phyloP scores from a whole-genome alignment of 2,797 vertebrate species.

The Enteromius fasciolatus region DNA sequence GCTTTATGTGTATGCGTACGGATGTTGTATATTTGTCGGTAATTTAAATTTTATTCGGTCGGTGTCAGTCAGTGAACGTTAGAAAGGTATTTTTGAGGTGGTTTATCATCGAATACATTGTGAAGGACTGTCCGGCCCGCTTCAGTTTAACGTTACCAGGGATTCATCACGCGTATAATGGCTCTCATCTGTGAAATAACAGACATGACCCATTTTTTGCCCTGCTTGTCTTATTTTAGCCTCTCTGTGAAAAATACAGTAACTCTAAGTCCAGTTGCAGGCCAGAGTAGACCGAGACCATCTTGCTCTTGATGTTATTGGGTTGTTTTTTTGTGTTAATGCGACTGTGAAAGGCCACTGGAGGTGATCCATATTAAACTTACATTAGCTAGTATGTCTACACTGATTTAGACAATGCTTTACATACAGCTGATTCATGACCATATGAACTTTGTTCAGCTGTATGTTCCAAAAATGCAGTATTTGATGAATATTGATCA shows the following conservation, averaged over 20 bases:
- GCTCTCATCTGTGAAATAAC: slow-evolving; percentile 18
- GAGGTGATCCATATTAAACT: background rate
- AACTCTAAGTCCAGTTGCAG: slow-evolving; percentile 1
- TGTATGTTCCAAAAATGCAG: background rate
- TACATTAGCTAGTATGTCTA: background rate
- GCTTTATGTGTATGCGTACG: background rate
- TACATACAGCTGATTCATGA: background rate
- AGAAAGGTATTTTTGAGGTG: background rate
- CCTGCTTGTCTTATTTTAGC: slow-evolving; percentile 27
- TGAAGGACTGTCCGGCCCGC: slow-evolving; percentile 17
- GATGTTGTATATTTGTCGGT: background rate
- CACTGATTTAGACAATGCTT: background rate
- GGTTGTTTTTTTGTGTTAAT: slow-evolving; percentile 1
- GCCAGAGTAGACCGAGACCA: background rate
- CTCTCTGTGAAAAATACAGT: slow-evolving; percentile 1
- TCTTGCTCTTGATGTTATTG: background rate
- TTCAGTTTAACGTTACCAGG: background rate
- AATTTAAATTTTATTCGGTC: background rate
- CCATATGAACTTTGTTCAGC: background rate
- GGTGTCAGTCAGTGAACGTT: no score
- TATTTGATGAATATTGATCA: background rate
- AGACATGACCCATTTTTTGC: slow-evolving; percentile 17
- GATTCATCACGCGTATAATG: background rate
- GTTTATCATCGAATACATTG: slow-evolving; percentile 18
- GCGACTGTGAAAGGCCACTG: background rate